A percentile compares a stretch with the other conserved stretches of the same genome.
phyloP scores from a whole-genome alignment of 2,797 vertebrate species.

The Micrastur ruficollis region DNA sequence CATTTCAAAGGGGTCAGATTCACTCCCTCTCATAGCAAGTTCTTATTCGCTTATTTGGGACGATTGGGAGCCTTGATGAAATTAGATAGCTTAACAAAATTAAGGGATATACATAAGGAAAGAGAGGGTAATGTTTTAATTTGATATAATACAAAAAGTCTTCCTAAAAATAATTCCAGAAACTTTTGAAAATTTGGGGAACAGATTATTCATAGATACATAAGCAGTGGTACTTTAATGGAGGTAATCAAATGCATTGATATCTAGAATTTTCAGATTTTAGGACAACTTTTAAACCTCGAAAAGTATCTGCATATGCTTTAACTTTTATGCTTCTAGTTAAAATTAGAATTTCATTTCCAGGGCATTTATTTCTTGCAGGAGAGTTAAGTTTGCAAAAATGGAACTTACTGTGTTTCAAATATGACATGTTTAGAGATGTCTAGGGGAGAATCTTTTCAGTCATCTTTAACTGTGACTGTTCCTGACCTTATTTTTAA shows the following conservation, averaged over 20 bases:
- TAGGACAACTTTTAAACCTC: not conserved
- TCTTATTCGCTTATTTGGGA: slow-evolving; percentile 33
- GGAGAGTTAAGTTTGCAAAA: not conserved
- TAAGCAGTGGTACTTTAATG: not conserved
- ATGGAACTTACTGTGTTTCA: not conserved
- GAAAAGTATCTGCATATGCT: not conserved
- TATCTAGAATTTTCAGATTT: not conserved
- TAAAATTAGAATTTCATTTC: not conserved
- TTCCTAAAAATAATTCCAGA: not conserved
- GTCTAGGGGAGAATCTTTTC: not conserved
- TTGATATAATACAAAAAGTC: not conserved
- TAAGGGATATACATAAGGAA: not conserved
- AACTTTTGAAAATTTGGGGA: not conserved
- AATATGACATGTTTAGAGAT: not conserved
- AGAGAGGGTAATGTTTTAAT: not conserved
- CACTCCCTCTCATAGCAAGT: slow-evolving; percentile 3
- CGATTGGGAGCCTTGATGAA: not conserved
- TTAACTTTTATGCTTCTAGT: not conserved
- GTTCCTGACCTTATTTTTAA: not conserved
- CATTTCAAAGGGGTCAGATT: slow-evolving; percentile 70
- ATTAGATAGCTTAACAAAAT: slow-evolving; percentile 16
- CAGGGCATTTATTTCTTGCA: not conserved
- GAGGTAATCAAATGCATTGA: accelerated
- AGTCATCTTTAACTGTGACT: not conserved
- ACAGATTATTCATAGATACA: not conserved